Percentiles rank a stretch among this genome's conserved stretches.
Conservation (phyloP, 2,797 vertebrate genomes). For the Varecia variegata region DNA sequence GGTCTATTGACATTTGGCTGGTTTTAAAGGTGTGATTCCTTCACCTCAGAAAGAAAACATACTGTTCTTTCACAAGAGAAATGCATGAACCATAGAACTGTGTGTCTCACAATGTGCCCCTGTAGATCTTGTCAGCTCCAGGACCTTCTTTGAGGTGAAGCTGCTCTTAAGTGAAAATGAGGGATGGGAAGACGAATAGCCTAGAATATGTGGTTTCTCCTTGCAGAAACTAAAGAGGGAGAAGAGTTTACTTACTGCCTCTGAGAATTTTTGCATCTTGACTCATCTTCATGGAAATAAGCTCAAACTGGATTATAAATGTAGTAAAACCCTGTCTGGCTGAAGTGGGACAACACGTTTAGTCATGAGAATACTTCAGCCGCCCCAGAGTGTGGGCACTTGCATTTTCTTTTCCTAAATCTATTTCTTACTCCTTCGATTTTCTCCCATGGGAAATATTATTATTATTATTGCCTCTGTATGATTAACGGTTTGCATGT, state of each 20-base stretch:
- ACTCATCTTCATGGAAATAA: conserved; percentile 13
- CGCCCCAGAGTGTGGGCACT: not conserved
- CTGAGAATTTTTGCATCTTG: not conserved
- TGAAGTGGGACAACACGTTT: not conserved
- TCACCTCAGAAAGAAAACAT: not conserved
- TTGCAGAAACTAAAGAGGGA: not conserved
- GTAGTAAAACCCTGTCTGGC: not conserved
- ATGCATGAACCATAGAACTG: too few species aligned
- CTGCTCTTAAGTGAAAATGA: not conserved
- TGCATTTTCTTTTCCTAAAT: conserved; percentile 36
- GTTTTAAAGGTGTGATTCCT: not conserved
- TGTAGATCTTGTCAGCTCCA: not conserved
- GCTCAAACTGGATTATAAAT: conserved; percentile 9
- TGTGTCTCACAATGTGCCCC: accelerated
- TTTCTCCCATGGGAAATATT: not conserved
- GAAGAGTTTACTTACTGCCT: not conserved
- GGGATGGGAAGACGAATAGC: not conserved
- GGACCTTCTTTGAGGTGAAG: not conserved
- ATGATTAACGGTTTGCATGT: not conserved
- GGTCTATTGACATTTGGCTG: not conserved
- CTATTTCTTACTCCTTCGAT: not conserved
- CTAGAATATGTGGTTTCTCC: not conserved
- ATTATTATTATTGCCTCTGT: not conserved
- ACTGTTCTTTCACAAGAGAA: not conserved
- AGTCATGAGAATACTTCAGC: not conserved